Conservation (phyloP, 2,888 invertebrate genomes). For the Patella pellucida region DNA sequence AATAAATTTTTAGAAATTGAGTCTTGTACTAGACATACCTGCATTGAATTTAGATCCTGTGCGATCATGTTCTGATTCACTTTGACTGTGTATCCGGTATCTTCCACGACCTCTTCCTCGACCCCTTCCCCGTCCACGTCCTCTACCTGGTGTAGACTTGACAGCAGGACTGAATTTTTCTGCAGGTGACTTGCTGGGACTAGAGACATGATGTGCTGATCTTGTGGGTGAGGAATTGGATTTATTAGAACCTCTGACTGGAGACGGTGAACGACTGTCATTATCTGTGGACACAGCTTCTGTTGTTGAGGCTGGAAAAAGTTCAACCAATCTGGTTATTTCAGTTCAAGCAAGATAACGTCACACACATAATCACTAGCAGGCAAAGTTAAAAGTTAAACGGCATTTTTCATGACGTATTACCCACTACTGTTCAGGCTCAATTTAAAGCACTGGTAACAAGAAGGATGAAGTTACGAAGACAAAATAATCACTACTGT, state of each 20-base stretch:
- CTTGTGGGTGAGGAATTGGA: constrained; percentile 16
- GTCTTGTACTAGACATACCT: constrained; percentile 17
- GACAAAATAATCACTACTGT: too few relatives aligned
- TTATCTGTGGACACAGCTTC: constrained; percentile 26
- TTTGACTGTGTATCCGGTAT: constrained; percentile 36
- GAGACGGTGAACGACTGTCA: constrained; percentile 28
- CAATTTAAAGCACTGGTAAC: too few relatives aligned
- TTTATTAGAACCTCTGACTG: constrained; percentile 17
- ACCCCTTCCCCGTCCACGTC: constrained; percentile 37
- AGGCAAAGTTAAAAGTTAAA: too few relatives aligned
- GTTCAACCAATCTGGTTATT: too few relatives aligned
- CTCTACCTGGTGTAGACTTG: constrained; percentile 33
- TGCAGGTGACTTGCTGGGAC: constrained; percentile 12
- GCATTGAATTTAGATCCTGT: constrained; percentile 23
- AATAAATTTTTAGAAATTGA: neutral
- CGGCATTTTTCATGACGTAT: too few relatives aligned
- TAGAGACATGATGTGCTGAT: neutral
- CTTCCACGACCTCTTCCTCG: constrained; percentile 49
- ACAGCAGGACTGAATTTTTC: constrained; percentile 9
- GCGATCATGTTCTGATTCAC: constrained; percentile 50
- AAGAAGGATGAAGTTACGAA: neutral
- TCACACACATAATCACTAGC: too few relatives aligned
- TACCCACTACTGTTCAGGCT: too few relatives aligned
- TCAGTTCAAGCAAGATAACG: too few relatives aligned
- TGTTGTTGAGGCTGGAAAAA: constrained; percentile 21